phyloP scores from a whole-genome alignment of 2,113 vertebrate species.

The Centrocercus urophasianus region DNA sequence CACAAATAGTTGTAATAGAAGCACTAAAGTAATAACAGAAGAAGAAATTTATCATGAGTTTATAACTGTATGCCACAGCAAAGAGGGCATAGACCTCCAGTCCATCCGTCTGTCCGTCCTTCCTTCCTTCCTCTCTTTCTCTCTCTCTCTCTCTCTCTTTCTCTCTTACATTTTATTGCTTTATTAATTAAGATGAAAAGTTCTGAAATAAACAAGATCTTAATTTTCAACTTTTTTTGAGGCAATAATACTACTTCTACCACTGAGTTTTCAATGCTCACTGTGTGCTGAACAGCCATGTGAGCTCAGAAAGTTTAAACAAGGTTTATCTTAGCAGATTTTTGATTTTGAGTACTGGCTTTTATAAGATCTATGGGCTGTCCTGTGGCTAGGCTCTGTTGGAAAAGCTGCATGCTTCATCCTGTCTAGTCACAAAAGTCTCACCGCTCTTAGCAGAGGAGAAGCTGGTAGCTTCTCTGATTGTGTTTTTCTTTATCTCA shows the following conservation, averaged over 20 bases:
- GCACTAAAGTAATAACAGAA: not conserved
- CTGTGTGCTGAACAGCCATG: not conserved
- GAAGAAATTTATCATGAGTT: not conserved
- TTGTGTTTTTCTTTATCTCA: not conserved
- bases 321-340: not conserved
- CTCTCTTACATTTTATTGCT: not conserved
- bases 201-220: not conserved
- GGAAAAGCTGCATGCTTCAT: not conserved
- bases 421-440: rapidly evolving
- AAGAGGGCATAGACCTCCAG: not conserved
- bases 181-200: not conserved
- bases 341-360: not conserved
- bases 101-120: too few species aligned
- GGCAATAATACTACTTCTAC: not conserved
- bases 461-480: not conserved
- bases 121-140: too few species aligned
- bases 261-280: not conserved
- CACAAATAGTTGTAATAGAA: not conserved
- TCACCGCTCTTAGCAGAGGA: not conserved
- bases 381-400: not conserved
- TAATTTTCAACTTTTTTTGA: not conserved
- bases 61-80: not conserved
- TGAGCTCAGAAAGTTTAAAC: not conserved
- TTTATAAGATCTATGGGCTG: not conserved
- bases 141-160: too few species aligned